Conservation (phyloP, 2,797 vertebrate genomes). For the Mormyrops attenuatus region DNA sequence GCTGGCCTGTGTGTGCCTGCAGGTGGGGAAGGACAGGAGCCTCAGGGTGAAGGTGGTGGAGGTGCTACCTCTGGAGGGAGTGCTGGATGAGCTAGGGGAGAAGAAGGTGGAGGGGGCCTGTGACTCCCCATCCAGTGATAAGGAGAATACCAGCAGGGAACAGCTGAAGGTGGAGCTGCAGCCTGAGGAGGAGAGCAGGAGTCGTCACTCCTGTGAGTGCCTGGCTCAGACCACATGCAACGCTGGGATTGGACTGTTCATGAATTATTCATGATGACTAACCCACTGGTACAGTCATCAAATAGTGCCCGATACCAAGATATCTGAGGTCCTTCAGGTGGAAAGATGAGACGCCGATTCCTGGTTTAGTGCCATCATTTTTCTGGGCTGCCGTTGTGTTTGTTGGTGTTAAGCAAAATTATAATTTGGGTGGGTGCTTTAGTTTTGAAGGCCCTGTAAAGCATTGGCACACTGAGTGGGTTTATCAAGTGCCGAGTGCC, state of each 20-base stretch:
- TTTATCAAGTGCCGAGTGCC: not conserved
- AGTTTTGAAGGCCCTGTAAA: not conserved
- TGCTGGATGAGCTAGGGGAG: constrained; percentile 69
- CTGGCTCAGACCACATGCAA: not conserved
- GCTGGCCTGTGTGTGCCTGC: not conserved
- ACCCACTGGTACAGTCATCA: not conserved
- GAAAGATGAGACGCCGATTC: not conserved
- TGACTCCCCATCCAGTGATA: constrained; percentile 95
- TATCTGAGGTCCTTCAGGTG: not conserved
- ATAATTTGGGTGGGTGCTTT: not conserved
- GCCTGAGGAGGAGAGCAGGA: constrained; percentile 76
- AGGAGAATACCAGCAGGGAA: constrained; percentile 90
- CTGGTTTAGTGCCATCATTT: not conserved
- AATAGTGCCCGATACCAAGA: not conserved
- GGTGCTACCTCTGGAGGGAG: constrained; percentile 81
- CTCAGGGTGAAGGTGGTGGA: constrained; percentile 79
- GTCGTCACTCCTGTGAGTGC: constrained; percentile 84
- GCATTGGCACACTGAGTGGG: not conserved
- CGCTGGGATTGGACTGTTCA: not conserved
- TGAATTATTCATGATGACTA: not conserved
- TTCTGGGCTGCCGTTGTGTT: not conserved
- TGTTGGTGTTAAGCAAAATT: not conserved
- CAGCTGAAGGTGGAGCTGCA: constrained; percentile 77
- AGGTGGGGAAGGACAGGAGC: constrained; percentile 92
- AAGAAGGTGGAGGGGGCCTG: constrained; percentile 90